Conservation (phyloP, 2,888 invertebrate species). For the Amblyjoppa proteus region DNA sequence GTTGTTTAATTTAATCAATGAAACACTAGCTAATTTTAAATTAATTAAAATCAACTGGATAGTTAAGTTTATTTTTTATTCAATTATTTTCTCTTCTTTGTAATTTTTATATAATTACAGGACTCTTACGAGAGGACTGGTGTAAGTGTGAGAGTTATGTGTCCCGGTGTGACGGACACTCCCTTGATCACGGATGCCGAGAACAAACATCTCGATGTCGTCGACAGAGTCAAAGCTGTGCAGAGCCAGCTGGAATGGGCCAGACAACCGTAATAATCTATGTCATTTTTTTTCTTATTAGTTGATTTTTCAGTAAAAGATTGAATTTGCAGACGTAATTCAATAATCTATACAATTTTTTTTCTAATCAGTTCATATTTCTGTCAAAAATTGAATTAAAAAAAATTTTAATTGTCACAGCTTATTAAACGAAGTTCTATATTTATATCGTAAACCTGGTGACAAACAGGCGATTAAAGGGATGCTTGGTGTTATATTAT, state of each 20-base stretch:
- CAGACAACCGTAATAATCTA: conserved; percentile 74
- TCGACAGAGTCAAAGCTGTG: conserved; percentile 73
- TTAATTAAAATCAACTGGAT: no score
- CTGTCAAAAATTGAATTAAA: no score
- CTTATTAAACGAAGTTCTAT: neutral
- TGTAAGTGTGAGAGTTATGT: conserved; percentile 80
- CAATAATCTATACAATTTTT: neutral
- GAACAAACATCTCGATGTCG: conserved; percentile 71
- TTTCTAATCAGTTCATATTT: neutral
- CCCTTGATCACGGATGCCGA: conserved; percentile 72
- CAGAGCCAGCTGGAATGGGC: conserved; percentile 68
- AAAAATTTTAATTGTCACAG: neutral
- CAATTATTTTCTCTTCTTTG: conserved; percentile 23
- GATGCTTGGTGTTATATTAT: neutral
- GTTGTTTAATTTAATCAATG: neutral
- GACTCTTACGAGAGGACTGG: conserved; percentile 76
- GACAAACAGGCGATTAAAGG: neutral
- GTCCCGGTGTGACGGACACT: conserved; percentile 80
- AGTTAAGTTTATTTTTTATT: conserved; percentile 62
- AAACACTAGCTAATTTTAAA: neutral
- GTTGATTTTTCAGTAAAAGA: no score
- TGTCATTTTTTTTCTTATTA: neutral
- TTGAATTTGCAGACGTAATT: conserved; percentile 67
- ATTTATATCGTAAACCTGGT: neutral
- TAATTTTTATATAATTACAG: conserved; percentile 10